These are phyloP conservation scores for Hylaeus anthracinus DNA, from an alignment of 1,140 invertebrate genomes.

Conservation along the genomic window DNA sequence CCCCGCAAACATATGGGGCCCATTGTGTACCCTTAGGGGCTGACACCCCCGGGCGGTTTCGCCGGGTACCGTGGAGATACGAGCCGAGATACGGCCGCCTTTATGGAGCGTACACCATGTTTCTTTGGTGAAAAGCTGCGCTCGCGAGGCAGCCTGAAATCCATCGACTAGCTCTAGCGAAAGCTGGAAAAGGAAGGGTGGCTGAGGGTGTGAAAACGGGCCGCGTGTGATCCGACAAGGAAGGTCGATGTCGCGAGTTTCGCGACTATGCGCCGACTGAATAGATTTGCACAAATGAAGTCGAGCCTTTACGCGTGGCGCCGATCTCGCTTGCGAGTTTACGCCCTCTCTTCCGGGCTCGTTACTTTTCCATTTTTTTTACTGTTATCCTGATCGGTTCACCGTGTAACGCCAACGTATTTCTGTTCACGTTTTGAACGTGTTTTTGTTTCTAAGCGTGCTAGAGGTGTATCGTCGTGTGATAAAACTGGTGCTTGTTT, in stretches of 20 bases:
- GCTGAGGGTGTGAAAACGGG: not conserved
- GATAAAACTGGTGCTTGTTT: too few species aligned
- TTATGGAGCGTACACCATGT: slow-evolving; percentile 74
- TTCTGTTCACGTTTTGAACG: too few species aligned
- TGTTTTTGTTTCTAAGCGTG: too few species aligned
- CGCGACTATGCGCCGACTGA: slow-evolving; percentile 51
- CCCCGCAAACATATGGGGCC: slow-evolving; percentile 74
- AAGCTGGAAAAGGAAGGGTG: slow-evolving; percentile 17
- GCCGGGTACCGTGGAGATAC: slow-evolving; percentile 66
- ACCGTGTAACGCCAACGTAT: too few species aligned
- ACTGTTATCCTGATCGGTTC: not conserved
- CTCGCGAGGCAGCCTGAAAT: slow-evolving; percentile 53
- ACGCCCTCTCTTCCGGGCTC: not conserved
- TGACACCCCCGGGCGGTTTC: slow-evolving; percentile 63
- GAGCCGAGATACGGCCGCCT: slow-evolving; percentile 68
- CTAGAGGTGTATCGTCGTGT: too few species aligned
- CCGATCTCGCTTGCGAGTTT: not conserved
- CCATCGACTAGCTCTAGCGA: slow-evolving; percentile 36
- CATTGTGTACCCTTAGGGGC: slow-evolving; percentile 70
- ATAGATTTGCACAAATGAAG: slow-evolving; percentile 58
- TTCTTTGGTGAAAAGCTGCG: slow-evolving; percentile 68
- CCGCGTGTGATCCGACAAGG: slow-evolving; percentile 45
- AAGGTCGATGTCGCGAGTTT: slow-evolving; percentile 54
- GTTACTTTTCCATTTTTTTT: not conserved
- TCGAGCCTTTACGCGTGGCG: slow-evolving; percentile 10